Evolutionary conservation across 1,140 invertebrate genomes (phyloP), one percentile per base, ranked within the genome.

Genomic region (Zophobas morio): DNA sequence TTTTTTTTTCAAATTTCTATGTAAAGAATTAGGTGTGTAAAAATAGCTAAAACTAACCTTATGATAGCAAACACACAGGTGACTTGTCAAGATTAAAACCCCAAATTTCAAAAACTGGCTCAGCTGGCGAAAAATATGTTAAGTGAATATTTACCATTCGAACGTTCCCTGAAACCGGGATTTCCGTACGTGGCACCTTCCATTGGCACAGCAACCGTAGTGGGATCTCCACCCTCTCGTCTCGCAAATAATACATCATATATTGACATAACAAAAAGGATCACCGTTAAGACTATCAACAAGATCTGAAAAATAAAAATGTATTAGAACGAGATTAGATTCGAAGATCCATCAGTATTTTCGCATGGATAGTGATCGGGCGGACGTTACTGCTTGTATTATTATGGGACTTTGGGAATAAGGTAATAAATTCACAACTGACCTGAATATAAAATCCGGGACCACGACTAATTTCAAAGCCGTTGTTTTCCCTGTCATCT

Each of bases 391-490:
- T 51, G 49, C 6, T 35, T 20, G 39, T 42, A 20, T 66, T 66
- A 66, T 66, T 66, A 57, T 34, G 54, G 54, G 54, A 57, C 54
- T 36, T 57, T 2, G 54, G 54, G 54, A 57, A 57, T 57, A 35
- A 34, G 49, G 49, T 20, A 20, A 57, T 36, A 57, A 57, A 57
- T 57, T 34, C 54, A 39, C 46, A 56, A 80, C 82, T 89, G 88
- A 95, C 94, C 90, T 95, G 94, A 86, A 96, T 91, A 85, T 96
- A 96, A 87, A 96, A 96, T 75, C 93, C 94, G 84, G 94, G 92
- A 81, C 93, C 93, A 84, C 94, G 89, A 36, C 89, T 90, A 77
- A 96, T 88, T 80, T 91, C 88, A 84, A 94, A 95, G 74, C 93
- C 93, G 76, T 87, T 88, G 77, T 90, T 90, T 79, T 91, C 89